Base-by-base conservation (phyloP, 2,888 invertebrate genomes). In the Drosophila neoperkinsi region DNA sequence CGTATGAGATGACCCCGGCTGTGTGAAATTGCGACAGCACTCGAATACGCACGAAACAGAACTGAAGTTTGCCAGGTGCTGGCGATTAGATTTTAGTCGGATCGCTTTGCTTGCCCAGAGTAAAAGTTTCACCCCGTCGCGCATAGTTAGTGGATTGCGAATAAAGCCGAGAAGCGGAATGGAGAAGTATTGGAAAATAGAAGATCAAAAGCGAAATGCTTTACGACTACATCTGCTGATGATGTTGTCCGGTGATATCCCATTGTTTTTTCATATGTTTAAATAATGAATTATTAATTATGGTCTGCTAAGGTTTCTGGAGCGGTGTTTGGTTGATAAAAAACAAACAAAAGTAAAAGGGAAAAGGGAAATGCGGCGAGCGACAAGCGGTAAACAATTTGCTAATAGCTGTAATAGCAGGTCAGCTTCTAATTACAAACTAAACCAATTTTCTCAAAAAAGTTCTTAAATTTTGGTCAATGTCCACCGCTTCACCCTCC, bases 301-400 rank as follows among this genome's bases (percentile, higher is more conserved):
- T 71, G 61, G 58, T 51, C 71, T 73, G 76, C 74, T 80, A 75
- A 68, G 74, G 60, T 77, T 83, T 77, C 41, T 62, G 56, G 49
- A 11, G 43, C 34, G 51, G 50, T 72, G 62, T 30, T 41, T 36
- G 57, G 16, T 36, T 36, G 18, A 36, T 43, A 67, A 57, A 60
- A 81, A 71, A 71, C 88, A 81, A 80, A 55, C 59, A 77, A 77
- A 84, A 89, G 76, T 85, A 90, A 90, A 77, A 90, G 83, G 73
- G 79, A 76, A 84, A 79, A 18, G 33, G 21, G 43, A 43, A 43
- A 21, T 43, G 21, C 11, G 43, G 11, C 43, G 46, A 46, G 28
- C 10, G 16, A 16, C 53, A 18, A 61, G 61, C 64, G 16, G 31
- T 25, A 21, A 53, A 68, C 68, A 81, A 53, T 63, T 75, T 52